phyloP scores from a whole-genome alignment of 2,888 invertebrate genomes.

The Alviniconcha strummeri region DNA sequence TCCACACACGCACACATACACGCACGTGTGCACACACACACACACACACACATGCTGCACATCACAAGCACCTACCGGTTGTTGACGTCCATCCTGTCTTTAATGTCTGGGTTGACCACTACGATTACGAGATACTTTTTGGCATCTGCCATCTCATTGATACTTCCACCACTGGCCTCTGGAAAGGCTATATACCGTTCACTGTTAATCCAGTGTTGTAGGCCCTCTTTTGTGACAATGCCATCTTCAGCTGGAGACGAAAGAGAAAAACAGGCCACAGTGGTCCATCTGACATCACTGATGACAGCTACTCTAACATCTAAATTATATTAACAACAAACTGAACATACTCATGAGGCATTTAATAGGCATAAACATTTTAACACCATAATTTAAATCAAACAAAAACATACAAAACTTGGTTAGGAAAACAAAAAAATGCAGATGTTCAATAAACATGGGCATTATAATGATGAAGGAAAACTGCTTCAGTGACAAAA shows the following conservation, averaged over 20 bases:
- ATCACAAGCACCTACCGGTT: constrained; percentile 37
- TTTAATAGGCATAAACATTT: neutral
- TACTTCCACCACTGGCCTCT: constrained; percentile 78
- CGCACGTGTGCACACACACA: constrained; percentile 8
- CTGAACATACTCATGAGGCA: neutral
- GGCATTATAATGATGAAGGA: too few species aligned
- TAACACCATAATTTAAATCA: neutral
- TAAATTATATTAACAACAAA: too few species aligned
- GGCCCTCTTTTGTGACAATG: constrained; percentile 60
- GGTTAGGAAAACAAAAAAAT: too few species aligned
- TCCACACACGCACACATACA: constrained; percentile 1
- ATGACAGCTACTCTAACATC: too few species aligned
- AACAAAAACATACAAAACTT: neutral
- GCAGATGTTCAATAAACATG: too few species aligned
- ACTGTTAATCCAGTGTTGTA: constrained; percentile 90
- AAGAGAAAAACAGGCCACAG: too few species aligned
- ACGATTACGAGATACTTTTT: constrained; percentile 91
- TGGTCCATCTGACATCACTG: too few species aligned
- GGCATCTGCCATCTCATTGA: constrained; percentile 86
- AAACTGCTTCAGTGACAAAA: too few species aligned
- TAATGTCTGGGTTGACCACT: constrained; percentile 74
- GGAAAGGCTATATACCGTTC: constrained; percentile 93
- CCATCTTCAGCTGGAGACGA: constrained; percentile 49
- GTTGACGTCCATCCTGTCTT: constrained; percentile 28
- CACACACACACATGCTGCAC: constrained; percentile 13